phyloP scores from a whole-genome alignment of 2,113 vertebrate genomes.

The Rissa tridactyla region DNA sequence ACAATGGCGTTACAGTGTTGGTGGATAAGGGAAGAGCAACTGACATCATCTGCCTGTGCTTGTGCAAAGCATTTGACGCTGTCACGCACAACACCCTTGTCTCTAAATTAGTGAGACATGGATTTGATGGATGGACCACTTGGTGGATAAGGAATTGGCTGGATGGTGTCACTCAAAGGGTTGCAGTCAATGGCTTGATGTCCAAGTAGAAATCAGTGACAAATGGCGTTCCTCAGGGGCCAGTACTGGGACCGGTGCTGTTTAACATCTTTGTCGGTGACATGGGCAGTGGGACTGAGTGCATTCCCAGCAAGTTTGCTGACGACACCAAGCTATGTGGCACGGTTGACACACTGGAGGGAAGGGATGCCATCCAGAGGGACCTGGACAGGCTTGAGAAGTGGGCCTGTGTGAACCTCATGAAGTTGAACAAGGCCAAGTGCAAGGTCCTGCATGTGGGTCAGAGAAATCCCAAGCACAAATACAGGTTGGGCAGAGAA shows the following conservation, averaged over 20 bases:
- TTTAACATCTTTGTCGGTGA: not conserved
- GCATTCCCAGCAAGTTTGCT: not conserved
- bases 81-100: not conserved
- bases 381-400: not conserved
- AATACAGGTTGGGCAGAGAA: not conserved
- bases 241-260: not conserved
- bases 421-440: not conserved
- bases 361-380: not conserved
- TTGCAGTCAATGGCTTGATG: not conserved
- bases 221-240: not conserved
- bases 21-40: not conserved
- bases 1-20: not conserved
- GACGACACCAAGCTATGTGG: not conserved
- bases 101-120: not conserved
- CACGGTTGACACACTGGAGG: not conserved
- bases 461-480: not conserved
- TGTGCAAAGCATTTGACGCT: not conserved
- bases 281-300: not conserved
- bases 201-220: not conserved
- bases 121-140: not conserved
- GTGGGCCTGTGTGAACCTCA: not conserved
- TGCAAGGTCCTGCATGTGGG: not conserved
- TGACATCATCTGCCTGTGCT: not conserved
- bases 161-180: not conserved
- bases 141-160: not conserved